Evolutionary conservation across 2,113 vertebrate species (phyloP), one percentile per base, ranked within the genome.

Genomic region (Nettapus auritus): DNA sequence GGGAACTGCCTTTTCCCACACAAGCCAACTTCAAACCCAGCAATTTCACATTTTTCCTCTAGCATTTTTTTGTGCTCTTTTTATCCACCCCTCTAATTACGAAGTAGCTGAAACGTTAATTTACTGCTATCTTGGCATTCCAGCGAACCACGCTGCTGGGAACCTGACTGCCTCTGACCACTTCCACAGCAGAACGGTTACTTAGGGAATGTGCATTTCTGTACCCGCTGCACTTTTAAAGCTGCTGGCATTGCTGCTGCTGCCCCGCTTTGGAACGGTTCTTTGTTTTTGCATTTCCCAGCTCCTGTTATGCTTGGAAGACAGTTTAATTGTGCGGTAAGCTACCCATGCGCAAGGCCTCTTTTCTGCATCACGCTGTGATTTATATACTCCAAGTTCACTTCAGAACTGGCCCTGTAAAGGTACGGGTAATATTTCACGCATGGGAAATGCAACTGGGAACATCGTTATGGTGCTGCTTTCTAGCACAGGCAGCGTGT

Each of bases 51-150:
- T 92, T 91, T 62, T 36, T 3, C 63, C 33, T 38, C 29, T 18
- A 75, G 73, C 80, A 23, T 42, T n/a, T 71, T 42, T n/a, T 71
- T 78, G 66, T 38, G 22, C 29, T 44, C 14, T 74, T 70, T 88
- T 76, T 83, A 92, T 62, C 59, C 56, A 33, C n/a, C 66, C 74
- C 78, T 87, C 40, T 92, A 79, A 96, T 96, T 92, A 92, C 3
- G 22, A 79, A 56, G 34, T 15, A 64, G 78, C 62, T 3, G 4
- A 69, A 76, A 94, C 23, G 74, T 48, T 66, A 69, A 78, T 89
- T 92, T 87, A 40, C 69, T 66, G 63, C 67, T 79, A 10, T 57
- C 57, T 69, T 67, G 66, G 86, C 86, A 40, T 75, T 75, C 31
- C 70, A n/a, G 62, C 2, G 18, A 82, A 82, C 78, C 44, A 1